phyloP scores from a whole-genome alignment of 1,140 invertebrate genomes.

The Formica exsecta region DNA sequence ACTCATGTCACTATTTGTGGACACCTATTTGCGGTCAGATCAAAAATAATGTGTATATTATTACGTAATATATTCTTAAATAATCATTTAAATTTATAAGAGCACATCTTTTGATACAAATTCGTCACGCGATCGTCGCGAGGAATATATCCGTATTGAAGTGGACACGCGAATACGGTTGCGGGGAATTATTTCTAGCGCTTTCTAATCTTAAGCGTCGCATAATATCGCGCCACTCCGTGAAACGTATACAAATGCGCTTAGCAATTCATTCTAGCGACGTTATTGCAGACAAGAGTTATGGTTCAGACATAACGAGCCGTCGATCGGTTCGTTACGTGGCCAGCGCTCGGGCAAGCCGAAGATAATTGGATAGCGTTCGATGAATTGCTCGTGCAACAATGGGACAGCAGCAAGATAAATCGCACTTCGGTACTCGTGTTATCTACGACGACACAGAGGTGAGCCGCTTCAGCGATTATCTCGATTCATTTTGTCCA shows the following conservation, averaged over 20 bases:
- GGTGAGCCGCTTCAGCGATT: not conserved
- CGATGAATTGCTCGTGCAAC: constrained; percentile 73
- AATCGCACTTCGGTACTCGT: constrained; percentile 53
- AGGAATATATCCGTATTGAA: constrained; percentile 13
- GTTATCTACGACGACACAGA: constrained; percentile 34
- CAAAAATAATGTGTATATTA: constrained; percentile 1
- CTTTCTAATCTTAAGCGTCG: constrained; percentile 69
- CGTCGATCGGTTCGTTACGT: constrained; percentile 73
- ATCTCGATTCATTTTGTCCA: not conserved
- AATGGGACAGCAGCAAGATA: constrained; percentile 63
- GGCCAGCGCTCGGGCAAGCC: constrained; percentile 35
- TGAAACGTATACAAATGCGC: constrained; percentile 37
- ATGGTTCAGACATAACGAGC: constrained; percentile 69
- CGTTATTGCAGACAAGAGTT: constrained; percentile 70
- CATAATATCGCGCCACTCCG: constrained; percentile 64
- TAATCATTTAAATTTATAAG: not conserved
- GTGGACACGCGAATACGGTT: constrained; percentile 16
- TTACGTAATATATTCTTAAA: constrained; percentile 16
- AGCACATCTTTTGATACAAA: constrained; percentile 13
- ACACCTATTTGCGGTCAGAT: not conserved
- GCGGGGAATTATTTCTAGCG: constrained; percentile 51
- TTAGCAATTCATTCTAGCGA: constrained; percentile 71
- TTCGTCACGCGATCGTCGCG: constrained; percentile 22
- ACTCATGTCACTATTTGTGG: constrained; percentile 15
- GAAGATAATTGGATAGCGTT: constrained; percentile 72